Percentiles rank a stretch among this genome's conserved stretches.
Evolutionary conservation across 2,113 vertebrate species (phyloP).

Genomic region (Mugil cephalus): DNA sequence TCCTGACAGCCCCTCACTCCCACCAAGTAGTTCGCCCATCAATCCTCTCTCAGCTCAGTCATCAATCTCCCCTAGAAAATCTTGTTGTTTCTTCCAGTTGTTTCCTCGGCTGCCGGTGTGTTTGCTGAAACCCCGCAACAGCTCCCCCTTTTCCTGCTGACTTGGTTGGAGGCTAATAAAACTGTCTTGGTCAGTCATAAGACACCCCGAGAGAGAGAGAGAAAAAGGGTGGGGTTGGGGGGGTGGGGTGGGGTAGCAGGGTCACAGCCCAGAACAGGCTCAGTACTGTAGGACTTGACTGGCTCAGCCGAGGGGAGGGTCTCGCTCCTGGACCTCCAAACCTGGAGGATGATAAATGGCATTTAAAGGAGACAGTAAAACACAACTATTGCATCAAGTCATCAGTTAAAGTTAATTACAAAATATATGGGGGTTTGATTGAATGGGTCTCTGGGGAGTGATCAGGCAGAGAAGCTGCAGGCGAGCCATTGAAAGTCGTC

Average conservation of each 20-base stretch:
- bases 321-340: conserved; percentile 52
- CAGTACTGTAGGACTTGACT: conserved; percentile 46
- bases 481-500: conserved; percentile 64
- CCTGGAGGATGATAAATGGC: conserved; percentile 68
- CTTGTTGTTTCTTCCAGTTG: conserved; percentile 70
- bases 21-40: conserved; percentile 78
- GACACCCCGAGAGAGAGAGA: conserved; percentile 65
- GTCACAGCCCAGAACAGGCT: conserved; percentile 50
- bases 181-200: conserved; percentile 80
- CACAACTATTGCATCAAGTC: conserved; percentile 78
- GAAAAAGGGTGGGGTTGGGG: conserved; percentile 18
- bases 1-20: conserved; percentile 54
- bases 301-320: conserved; percentile 55
- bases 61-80: conserved; percentile 79
- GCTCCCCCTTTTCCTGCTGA: conserved; percentile 79
- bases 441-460: conserved; percentile 76
- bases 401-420: conserved; percentile 81
- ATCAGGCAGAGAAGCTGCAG: conserved; percentile 78
- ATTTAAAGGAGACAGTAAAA: conserved; percentile 83
- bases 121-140: conserved; percentile 70
- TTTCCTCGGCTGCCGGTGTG: conserved; percentile 78
- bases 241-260: conserved; percentile 26
- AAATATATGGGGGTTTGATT: conserved; percentile 82
- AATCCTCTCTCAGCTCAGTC: conserved; percentile 74
- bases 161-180: conserved; percentile 79